Evolutionary conservation across 2,797 vertebrate species (phyloP), one percentile per base, ranked within the genome.

Genomic region (Gambelia wislizenii): DNA sequence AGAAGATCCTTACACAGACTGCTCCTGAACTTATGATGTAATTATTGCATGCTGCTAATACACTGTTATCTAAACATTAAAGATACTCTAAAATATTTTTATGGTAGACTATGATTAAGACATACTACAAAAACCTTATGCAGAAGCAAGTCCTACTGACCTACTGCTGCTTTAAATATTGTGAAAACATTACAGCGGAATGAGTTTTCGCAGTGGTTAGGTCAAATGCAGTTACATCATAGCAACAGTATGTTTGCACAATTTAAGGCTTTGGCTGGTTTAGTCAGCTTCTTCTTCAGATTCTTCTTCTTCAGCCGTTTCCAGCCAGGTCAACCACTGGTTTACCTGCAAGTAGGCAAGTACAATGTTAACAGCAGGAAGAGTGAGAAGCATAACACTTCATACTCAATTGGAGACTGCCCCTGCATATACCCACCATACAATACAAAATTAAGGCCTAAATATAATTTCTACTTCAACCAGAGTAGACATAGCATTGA

Each of bases 321-420:
- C 99, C 97, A 99, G 97, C 99, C 99, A 99, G 96, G 98, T 99
- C 95, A 99, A 97, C 99, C 99, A 99, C 87, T 99, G 99, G 97
- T 99, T 99, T 90, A 99, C 99, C 99, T 99, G 95, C 72, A 33
- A 95, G 93, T 86, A 94, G 39, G 95, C 20, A 84, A 77, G 83
- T 87, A 0, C 5, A 2, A 33, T 89, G 90, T 88, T 92, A 94
- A 36, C 33, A 18, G 52, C 30, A 44, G 30, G 30, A 56, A 36
- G 13, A 20, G 1, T 10, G 52, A 47, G 18, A 83, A 52, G 6
- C 18, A 1, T 13, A 8, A 44, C 61, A 64, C 3, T 76, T 30
- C 8, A 75, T 30, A 22, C 76, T 20, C 27, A 77, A 42, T 22
- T 5, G 59, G 33, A 22, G 22, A n/a, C 14, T 74, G 54, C 47